Evolutionary conservation across 2,113 vertebrate species (phyloP).

Genomic region (Limanda limanda): DNA sequence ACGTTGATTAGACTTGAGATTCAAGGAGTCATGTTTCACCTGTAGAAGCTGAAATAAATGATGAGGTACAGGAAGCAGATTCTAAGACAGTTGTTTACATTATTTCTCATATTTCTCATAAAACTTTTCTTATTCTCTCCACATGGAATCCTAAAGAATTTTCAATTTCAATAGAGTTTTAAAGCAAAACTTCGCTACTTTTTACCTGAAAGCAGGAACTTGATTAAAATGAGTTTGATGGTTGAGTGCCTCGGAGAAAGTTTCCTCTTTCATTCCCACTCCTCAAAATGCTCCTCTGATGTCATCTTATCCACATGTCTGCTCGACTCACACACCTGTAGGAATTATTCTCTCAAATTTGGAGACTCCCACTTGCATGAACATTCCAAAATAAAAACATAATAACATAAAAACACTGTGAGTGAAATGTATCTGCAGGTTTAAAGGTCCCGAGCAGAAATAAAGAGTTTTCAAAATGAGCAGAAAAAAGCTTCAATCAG

Average conservation of each 20-base stretch:
- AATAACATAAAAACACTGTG: background rate
- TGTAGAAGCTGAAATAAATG: conserved; percentile 6
- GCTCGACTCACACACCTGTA: too few species aligned
- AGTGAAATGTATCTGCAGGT: conserved; percentile 7
- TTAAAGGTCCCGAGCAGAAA: conserved; percentile 2
- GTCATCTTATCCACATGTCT: too few species aligned
- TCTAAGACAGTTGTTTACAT: background rate
- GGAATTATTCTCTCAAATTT: too few species aligned
- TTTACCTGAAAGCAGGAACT: too few species aligned
- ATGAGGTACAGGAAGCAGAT: background rate
- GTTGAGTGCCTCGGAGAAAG: too few species aligned
- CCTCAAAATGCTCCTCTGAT: too few species aligned
- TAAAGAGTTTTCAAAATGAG: background rate
- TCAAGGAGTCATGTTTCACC: conserved; percentile 9
- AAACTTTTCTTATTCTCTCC: conserved; percentile 9
- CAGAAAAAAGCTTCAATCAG: conserved; percentile 24
- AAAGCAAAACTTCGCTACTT: background rate
- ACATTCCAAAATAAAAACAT: too few species aligned
- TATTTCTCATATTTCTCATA: background rate
- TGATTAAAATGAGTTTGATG: too few species aligned
- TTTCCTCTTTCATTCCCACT: too few species aligned
- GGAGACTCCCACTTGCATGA: too few species aligned
- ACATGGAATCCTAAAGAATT: background rate
- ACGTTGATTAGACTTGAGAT: conserved; percentile 15
- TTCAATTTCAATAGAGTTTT: too few species aligned